These are phyloP conservation scores for Panthera uncia DNA, from an alignment of 2,113 vertebrate species.

Conservation along the genomic window DNA sequence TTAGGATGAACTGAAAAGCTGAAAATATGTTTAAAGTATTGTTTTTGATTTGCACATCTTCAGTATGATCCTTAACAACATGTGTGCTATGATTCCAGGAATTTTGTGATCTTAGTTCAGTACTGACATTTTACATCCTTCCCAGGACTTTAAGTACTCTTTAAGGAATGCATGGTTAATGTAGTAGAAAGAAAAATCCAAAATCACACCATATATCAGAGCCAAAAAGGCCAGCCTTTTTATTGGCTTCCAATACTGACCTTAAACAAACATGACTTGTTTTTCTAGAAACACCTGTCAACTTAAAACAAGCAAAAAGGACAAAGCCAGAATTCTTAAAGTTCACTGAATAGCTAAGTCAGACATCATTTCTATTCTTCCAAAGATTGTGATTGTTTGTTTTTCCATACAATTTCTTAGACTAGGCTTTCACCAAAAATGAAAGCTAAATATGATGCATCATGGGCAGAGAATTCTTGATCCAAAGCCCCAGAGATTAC, in stretches of 20 bases:
- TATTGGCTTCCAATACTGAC: conserved; percentile 53
- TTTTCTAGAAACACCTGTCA: conserved; percentile 69
- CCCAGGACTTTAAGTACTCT: conserved; percentile 71
- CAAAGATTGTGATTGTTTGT: background rate
- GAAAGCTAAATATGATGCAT: conserved; percentile 52
- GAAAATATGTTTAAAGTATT: conserved; percentile 42
- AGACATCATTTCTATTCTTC: conserved; percentile 60
- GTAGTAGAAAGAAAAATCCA: conserved; percentile 69
- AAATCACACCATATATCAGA: conserved; percentile 58
- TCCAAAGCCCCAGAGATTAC: conserved; percentile 77
- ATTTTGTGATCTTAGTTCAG: conserved; percentile 68
- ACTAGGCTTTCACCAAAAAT: conserved; percentile 60
- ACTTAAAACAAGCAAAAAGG: background rate
- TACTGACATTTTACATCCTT: conserved; percentile 75
- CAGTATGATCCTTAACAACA: conserved; percentile 54
- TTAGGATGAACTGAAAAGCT: conserved; percentile 45
- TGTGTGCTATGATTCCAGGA: conserved; percentile 68
- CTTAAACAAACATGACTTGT: conserved; percentile 59
- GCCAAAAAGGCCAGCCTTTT: conserved; percentile 59
- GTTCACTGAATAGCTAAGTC: conserved; percentile 9
- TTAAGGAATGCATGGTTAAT: conserved; percentile 75
- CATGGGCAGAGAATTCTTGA: conserved; percentile 64
- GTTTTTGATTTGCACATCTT: conserved; percentile 74
- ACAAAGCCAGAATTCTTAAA: conserved; percentile 48
- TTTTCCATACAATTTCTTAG: conserved; percentile 62